phyloP scores from a whole-genome alignment of 2,113 vertebrate genomes.

The Oriolus oriolus region DNA sequence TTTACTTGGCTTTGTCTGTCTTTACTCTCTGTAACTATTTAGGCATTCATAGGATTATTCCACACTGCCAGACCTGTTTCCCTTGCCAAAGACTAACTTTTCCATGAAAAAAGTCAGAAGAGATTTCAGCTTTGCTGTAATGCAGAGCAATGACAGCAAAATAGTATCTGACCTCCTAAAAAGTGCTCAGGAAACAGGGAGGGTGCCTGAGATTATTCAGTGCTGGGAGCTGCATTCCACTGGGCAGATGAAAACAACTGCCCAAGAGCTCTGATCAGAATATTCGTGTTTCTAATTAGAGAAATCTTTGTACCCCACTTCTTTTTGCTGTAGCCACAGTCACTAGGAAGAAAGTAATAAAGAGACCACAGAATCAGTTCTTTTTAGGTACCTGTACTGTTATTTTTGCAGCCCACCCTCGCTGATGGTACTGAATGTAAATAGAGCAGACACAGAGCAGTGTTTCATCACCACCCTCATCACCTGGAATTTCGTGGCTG shows the following conservation, averaged over 20 bases:
- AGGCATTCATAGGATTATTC: neutral
- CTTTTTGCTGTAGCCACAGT: neutral
- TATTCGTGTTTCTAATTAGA: conserved; percentile 26
- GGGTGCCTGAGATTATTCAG: conserved; percentile 10
- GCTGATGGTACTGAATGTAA: neutral
- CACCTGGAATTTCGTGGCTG: neutral
- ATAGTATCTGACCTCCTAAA: conserved; percentile 31
- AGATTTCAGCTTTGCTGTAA: conserved; percentile 25
- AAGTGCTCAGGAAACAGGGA: conserved; percentile 18
- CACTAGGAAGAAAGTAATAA: neutral
- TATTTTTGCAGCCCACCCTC: neutral
- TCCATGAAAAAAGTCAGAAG: conserved; percentile 4
- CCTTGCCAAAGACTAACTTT: neutral
- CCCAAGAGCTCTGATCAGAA: conserved; percentile 4
- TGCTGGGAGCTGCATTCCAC: conserved; percentile 1
- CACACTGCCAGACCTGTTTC: neutral
- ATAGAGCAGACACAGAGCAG: neutral
- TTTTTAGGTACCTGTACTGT: neutral
- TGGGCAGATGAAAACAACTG: conserved; percentile 19
- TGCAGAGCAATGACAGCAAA: conserved; percentile 17
- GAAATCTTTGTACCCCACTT: neutral
- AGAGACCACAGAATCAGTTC: neutral
- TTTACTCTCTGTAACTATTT: neutral
- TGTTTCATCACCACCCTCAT: neutral
- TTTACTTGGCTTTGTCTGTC: neutral